Evolutionary conservation across 2,888 invertebrate species (phyloP), one percentile per base, ranked within the genome.

Genomic region (Dermolepida albohirtum): DNA sequence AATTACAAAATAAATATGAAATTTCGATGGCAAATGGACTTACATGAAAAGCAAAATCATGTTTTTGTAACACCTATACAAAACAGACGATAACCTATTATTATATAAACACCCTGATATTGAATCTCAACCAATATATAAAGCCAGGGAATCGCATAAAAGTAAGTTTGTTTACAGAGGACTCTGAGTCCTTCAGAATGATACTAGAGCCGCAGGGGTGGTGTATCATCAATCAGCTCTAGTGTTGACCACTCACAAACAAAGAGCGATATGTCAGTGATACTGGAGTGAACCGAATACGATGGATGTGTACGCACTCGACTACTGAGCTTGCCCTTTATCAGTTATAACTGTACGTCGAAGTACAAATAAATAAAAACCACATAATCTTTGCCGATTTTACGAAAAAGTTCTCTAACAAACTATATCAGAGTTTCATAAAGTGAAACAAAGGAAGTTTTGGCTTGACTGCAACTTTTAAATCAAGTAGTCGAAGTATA

Each of bases 191-290:
- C 47, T 39, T 41, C 39, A 22, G 16, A 51, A 27, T 64, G 70
- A 72, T 69, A 68, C 70, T 63, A 70, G 71, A 69, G 70, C 66
- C 73, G 72, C 71, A 70, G 73, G 74, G 72, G 74, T 71, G 74
- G 72, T 74, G 71, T 74, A 72, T 77, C 78, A 79, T 79, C 78
- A 78, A 78, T 79, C 78, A 79, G 77, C 72, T 77, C 73, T 67
- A 79, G 78, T 78, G 78, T 79, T 79, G 79, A 78, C 78, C 78
- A 75, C 75, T 76, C 76, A 72, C 75, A 74, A 75, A 75, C 74
- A 73, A 74, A 73, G 73, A 73, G 70, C 75, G 71, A 73, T 74
- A 75, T 73, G 76, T 75, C 71, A 71, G 70, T 70, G 67, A 74
- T 77, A 76, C 14, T 43, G 17, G 10, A 57, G 12, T 43, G 43